phyloP scores from a whole-genome alignment of 2,113 vertebrate genomes.

The Rynchops niger region DNA sequence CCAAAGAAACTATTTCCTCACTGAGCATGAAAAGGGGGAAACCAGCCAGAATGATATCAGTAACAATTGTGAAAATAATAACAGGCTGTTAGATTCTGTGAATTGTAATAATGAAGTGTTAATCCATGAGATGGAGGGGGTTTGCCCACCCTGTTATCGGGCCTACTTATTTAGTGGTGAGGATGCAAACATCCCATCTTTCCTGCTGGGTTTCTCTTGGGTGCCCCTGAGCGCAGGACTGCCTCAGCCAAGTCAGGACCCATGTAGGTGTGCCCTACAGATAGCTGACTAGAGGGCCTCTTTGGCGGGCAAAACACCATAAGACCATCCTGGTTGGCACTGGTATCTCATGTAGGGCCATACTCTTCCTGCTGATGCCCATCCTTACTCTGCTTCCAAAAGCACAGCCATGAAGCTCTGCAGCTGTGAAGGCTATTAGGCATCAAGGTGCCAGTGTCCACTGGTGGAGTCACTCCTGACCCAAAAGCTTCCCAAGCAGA shows the following conservation, averaged over 20 bases:
- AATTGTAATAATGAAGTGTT: neutral
- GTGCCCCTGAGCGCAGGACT: neutral
- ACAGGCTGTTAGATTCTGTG: neutral
- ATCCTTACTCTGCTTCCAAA: neutral
- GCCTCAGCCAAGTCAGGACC: neutral
- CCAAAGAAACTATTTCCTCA: neutral
- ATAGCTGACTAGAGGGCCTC: neutral
- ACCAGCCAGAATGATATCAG: neutral
- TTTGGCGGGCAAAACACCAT: neutral
- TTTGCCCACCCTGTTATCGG: neutral
- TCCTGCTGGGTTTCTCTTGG: neutral
- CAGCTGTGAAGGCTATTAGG: neutral
- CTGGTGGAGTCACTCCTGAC: neutral
- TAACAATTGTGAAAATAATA: neutral
- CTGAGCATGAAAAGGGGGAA: neutral
- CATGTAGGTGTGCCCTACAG: fast-evolving
- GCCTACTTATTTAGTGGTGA: neutral
- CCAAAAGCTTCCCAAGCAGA: neutral
- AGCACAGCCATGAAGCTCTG: neutral
- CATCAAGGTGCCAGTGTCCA: neutral
- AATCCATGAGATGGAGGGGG: neutral
- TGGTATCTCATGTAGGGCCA: neutral
- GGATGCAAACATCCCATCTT: neutral
- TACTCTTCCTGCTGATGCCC: no score
- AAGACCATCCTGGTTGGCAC: no score